These are phyloP conservation scores for Biston stratarius DNA, from an alignment of 2,888 invertebrate species.

Conservation along the genomic window DNA sequence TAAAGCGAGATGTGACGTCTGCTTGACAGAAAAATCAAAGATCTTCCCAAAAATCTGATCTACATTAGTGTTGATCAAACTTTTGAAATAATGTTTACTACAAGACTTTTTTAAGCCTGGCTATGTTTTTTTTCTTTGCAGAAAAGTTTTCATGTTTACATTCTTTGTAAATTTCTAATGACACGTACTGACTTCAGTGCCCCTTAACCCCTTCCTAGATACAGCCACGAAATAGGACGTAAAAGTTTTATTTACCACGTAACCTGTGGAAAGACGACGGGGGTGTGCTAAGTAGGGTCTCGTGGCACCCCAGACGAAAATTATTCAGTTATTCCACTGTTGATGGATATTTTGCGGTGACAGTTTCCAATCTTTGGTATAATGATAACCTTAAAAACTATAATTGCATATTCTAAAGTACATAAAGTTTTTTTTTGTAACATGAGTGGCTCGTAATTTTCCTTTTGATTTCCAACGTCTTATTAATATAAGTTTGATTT, in stretches of 20 bases:
- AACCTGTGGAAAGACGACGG: conserved; percentile 21
- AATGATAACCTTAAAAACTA: background rate
- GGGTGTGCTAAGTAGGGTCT: conserved; percentile 31
- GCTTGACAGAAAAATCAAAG: too few species aligned
- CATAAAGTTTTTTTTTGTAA: background rate
- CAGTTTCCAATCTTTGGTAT: conserved; percentile 16
- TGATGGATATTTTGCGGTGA: conserved; percentile 22
- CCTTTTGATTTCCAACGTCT: too few species aligned
- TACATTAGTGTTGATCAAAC: too few species aligned
- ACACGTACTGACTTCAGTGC: background rate
- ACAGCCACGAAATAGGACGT: conserved; percentile 19
- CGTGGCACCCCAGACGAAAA: conserved; percentile 15
- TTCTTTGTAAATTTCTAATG: too few species aligned
- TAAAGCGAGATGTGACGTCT: too few species aligned
- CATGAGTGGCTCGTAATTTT: too few species aligned
- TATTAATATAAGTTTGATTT: too few species aligned
- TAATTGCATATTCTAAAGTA: background rate
- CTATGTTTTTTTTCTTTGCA: too few species aligned
- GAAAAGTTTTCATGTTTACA: too few species aligned
- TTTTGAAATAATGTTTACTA: too few species aligned
- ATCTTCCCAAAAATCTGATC: too few species aligned
- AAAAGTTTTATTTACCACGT: conserved; percentile 35
- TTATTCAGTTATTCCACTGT: conserved; percentile 27
- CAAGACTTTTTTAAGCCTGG: too few species aligned
- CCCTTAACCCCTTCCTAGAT: conserved; percentile 3